Percentiles rank a stretch among this genome's conserved stretches.
These are phyloP conservation scores for Larimichthys crocea DNA, from an alignment of 2,113 vertebrate species.

Conservation along the genomic window DNA sequence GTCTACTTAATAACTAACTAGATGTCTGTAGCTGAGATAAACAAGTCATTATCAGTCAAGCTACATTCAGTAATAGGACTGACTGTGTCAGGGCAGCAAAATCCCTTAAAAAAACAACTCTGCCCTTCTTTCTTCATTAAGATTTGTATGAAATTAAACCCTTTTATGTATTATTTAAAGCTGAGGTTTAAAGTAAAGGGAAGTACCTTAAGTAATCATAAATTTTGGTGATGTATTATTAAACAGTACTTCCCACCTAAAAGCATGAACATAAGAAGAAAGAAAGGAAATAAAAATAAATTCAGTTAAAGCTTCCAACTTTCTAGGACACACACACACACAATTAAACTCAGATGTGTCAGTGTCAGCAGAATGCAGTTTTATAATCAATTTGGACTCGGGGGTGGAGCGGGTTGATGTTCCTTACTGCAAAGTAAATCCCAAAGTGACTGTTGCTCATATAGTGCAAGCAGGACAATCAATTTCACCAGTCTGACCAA, in stretches of 20 bases:
- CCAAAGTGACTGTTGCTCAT: constrained; percentile 80
- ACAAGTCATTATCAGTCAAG: background rate
- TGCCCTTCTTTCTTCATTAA: background rate
- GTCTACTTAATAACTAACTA: background rate
- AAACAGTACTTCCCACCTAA: background rate
- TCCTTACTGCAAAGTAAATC: constrained; percentile 77
- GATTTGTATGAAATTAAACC: background rate
- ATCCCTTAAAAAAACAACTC: background rate
- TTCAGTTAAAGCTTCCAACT: constrained; percentile 26
- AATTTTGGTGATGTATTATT: background rate
- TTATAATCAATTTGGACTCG: constrained; percentile 82
- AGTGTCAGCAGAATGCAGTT: constrained; percentile 77
- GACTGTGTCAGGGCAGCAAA: background rate
- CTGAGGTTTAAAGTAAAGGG: background rate
- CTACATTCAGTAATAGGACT: background rate
- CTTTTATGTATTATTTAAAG: background rate
- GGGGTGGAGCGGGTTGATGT: constrained; percentile 72
- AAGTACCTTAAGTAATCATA: background rate
- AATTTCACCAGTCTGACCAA: constrained; percentile 65
- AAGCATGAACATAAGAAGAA: background rate
- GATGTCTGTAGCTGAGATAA: background rate
- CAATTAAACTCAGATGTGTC: constrained; percentile 51
- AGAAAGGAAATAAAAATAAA: constrained; percentile 8
- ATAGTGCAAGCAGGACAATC: constrained; percentile 76
- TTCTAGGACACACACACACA: background rate